Evolutionary conservation across 2,113 vertebrate species (phyloP).

Genomic region (Rhea americana): DNA sequence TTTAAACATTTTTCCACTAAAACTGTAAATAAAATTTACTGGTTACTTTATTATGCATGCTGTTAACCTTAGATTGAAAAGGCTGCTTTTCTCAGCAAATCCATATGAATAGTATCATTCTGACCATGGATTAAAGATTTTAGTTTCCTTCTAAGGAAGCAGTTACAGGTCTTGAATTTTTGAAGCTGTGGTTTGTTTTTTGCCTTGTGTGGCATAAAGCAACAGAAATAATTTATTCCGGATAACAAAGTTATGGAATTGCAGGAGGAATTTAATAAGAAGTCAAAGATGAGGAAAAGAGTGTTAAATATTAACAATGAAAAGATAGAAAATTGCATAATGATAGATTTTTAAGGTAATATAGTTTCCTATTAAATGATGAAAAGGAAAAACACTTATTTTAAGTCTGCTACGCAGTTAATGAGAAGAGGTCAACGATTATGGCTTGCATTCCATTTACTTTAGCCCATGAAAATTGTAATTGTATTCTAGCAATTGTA

Average conservation of each 20-base stretch:
- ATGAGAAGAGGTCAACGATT: background rate
- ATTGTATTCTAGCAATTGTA: background rate
- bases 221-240: slow-evolving; percentile 31
- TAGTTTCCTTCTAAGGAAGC: background rate
- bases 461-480: background rate
- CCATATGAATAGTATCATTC: background rate
- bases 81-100: background rate
- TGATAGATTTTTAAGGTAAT: background rate
- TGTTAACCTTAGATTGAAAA: background rate
- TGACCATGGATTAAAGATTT: background rate
- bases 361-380: slow-evolving; percentile 5
- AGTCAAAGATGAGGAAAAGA: background rate
- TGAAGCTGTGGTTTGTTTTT: slow-evolving; percentile 34
- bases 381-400: background rate
- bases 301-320: background rate
- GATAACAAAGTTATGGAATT: slow-evolving; percentile 36
- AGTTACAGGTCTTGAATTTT: slow-evolving; percentile 11
- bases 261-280: slow-evolving; percentile 27
- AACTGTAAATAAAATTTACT: background rate
- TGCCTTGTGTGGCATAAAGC: background rate
- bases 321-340: slow-evolving; percentile 7
- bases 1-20: background rate
- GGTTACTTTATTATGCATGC: background rate
- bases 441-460: background rate
- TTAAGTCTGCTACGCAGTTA: background rate